These are phyloP conservation scores for Operophtera brumata DNA, from an alignment of 2,888 invertebrate species.

Conservation along the genomic window DNA sequence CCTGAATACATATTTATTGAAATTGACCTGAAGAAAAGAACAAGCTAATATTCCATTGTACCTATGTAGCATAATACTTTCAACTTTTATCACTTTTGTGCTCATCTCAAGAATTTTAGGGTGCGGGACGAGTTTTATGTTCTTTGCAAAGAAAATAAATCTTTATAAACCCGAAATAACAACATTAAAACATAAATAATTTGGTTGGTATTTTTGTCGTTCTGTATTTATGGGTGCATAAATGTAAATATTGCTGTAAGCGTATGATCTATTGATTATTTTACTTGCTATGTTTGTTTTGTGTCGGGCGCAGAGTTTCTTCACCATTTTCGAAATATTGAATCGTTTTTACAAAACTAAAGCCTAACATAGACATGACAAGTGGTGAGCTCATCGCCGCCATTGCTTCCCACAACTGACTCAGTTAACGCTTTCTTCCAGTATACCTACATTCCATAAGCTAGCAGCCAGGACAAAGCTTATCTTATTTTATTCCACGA, in stretches of 20 bases:
- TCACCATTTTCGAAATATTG: slow-evolving; percentile 31
- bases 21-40: not conserved
- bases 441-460: no score
- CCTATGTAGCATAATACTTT: not conserved
- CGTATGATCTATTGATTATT: slow-evolving; percentile 65
- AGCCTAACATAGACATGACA: no score
- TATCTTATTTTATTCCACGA: no score
- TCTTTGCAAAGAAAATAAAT: slow-evolving; percentile 38
- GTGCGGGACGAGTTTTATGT: slow-evolving; percentile 58
- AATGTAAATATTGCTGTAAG: slow-evolving; percentile 63
- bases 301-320: slow-evolving; percentile 42
- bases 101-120: slow-evolving; percentile 45
- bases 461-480: no score
- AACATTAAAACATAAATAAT: slow-evolving; percentile 1
- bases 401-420: no score
- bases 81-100: slow-evolving; percentile 43
- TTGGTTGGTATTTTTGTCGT: slow-evolving; percentile 32
- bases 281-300: slow-evolving; percentile 54
- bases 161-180: slow-evolving; percentile 20
- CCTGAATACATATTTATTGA: not conserved
- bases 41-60: no score
- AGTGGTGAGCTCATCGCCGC: no score
- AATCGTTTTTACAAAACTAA: slow-evolving; percentile 16
- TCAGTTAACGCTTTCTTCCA: no score
- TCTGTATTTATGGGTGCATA: slow-evolving; percentile 57